A percentile compares a stretch with the other conserved stretches of the same genome.
phyloP scores from a whole-genome alignment of 2,888 invertebrate species.

The Nipponacmea schrenckii region DNA sequence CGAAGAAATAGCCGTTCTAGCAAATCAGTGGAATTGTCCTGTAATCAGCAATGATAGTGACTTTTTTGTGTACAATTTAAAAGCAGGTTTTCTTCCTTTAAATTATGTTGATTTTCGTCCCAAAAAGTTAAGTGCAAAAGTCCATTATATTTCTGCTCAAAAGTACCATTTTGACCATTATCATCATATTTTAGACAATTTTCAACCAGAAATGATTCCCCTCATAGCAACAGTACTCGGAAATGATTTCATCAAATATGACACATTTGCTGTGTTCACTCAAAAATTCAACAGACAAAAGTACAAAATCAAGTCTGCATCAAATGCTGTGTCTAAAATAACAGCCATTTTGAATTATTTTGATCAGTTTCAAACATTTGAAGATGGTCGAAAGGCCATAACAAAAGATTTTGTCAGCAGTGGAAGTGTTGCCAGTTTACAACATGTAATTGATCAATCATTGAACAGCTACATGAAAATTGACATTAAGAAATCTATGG shows the following conservation, averaged over 20 bases:
- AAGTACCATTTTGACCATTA: conserved; percentile 80
- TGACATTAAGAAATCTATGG: conserved; percentile 29
- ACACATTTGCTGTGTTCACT: conserved; percentile 77
- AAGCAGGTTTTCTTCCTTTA: conserved; percentile 80
- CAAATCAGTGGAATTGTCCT: conserved; percentile 82
- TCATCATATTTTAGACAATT: conserved; percentile 75
- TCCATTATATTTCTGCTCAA: conserved; percentile 62
- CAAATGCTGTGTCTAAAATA: conserved; percentile 33
- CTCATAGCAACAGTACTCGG: conserved; percentile 85
- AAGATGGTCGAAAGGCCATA: conserved; percentile 77
- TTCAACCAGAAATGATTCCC: conserved; percentile 78
- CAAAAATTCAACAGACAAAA: conserved; percentile 71
- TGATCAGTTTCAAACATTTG: conserved; percentile 76
- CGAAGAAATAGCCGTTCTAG: conserved; percentile 84
- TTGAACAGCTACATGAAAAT: conserved; percentile 54
- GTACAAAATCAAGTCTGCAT: conserved; percentile 46
- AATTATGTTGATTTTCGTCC: conserved; percentile 59
- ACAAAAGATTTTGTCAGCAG: conserved; percentile 68
- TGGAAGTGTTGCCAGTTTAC: conserved; percentile 42
- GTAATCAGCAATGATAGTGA: conserved; percentile 94
- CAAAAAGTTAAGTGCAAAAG: neutral
- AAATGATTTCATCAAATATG: conserved; percentile 84
- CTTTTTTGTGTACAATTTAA: conserved; percentile 87
- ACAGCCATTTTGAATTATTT: conserved; percentile 78
- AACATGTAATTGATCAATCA: conserved; percentile 48